These are phyloP conservation scores for Furcula furcula DNA, from an alignment of 2,888 invertebrate species.

Conservation along the genomic window DNA sequence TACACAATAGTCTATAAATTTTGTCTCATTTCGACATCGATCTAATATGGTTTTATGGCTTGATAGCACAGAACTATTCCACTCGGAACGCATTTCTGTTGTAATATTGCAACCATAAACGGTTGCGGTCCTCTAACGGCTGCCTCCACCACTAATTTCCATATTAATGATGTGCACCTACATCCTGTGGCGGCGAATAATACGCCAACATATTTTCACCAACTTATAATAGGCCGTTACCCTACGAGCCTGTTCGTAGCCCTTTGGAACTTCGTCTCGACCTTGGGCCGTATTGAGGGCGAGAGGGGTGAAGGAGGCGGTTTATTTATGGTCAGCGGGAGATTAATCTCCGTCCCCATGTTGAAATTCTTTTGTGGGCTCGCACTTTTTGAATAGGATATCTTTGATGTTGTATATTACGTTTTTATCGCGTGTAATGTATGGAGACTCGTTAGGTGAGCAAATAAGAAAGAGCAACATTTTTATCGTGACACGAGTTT, in stretches of 20 bases:
- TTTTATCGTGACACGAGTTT: too few relatives aligned
- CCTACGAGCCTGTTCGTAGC: background rate
- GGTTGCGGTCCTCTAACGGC: too few relatives aligned
- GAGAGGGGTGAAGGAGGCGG: background rate
- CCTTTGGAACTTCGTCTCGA: conserved; percentile 8
- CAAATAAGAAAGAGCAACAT: too few relatives aligned
- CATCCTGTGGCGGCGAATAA: background rate
- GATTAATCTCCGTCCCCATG: conserved; percentile 14
- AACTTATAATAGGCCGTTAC: conserved; percentile 17
- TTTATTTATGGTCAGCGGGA: conserved; percentile 14
- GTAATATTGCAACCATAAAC: too few relatives aligned
- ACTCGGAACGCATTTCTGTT: too few relatives aligned
- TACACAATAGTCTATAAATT: too few relatives aligned
- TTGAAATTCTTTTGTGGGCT: conserved; percentile 13
- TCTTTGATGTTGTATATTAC: conserved; percentile 16
- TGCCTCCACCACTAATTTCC: conserved; percentile 1
- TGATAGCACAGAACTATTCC: too few relatives aligned
- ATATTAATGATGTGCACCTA: conserved; percentile 14
- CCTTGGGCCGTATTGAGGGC: conserved; percentile 7
- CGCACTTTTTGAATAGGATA: conserved; percentile 22
- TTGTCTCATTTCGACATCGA: too few relatives aligned
- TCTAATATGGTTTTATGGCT: too few relatives aligned
- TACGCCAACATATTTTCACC: conserved; percentile 9
- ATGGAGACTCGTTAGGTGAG: too few relatives aligned
- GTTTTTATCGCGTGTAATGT: too few relatives aligned